These are phyloP conservation scores for Phyllotreta cruciferae DNA, from an alignment of 2,888 invertebrate species.

Conservation along the genomic window DNA sequence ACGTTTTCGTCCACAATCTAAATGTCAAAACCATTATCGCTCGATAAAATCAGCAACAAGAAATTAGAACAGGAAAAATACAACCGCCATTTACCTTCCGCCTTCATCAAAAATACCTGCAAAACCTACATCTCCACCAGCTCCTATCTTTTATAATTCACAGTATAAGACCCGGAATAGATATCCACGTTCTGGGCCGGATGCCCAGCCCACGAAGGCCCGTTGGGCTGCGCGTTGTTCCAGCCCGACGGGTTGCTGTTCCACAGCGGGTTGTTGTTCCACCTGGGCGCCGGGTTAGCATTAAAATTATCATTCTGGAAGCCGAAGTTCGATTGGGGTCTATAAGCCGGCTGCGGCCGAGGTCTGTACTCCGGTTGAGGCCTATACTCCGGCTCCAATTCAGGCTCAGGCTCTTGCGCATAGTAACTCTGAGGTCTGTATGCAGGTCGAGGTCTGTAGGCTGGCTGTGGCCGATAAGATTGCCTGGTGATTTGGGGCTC, in stretches of 20 bases:
- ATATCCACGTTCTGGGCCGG: slow-evolving; percentile 78
- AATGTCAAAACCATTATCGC: slow-evolving; percentile 7
- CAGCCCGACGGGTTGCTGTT: slow-evolving; percentile 35
- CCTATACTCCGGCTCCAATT: slow-evolving; percentile 29
- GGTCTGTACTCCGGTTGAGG: slow-evolving; percentile 57
- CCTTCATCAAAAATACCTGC: slow-evolving; percentile 2
- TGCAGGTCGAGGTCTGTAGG: slow-evolving; percentile 48
- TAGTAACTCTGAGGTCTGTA: slow-evolving; percentile 46
- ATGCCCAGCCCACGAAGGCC: slow-evolving; percentile 63
- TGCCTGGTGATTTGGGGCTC: slow-evolving; percentile 44
- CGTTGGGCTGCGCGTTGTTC: slow-evolving; percentile 19
- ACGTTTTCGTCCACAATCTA: background rate
- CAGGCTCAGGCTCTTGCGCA: slow-evolving; percentile 10
- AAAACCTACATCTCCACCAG: slow-evolving; percentile 20
- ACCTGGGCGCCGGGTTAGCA: slow-evolving; percentile 41
- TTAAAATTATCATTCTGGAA: slow-evolving; percentile 37
- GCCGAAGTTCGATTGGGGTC: slow-evolving; percentile 57
- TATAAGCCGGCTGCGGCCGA: slow-evolving; percentile 54
- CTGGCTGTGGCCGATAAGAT: slow-evolving; percentile 52
- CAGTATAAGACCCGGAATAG: slow-evolving; percentile 77
- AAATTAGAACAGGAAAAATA: background rate
- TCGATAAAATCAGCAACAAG: too few species aligned
- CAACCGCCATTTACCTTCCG: slow-evolving; percentile 7
- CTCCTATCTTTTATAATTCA: slow-evolving; percentile 66
- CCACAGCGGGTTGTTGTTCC: slow-evolving; percentile 40